Base-by-base conservation (phyloP, 2,113 vertebrate species). In the Caranx melampygus region DNA sequence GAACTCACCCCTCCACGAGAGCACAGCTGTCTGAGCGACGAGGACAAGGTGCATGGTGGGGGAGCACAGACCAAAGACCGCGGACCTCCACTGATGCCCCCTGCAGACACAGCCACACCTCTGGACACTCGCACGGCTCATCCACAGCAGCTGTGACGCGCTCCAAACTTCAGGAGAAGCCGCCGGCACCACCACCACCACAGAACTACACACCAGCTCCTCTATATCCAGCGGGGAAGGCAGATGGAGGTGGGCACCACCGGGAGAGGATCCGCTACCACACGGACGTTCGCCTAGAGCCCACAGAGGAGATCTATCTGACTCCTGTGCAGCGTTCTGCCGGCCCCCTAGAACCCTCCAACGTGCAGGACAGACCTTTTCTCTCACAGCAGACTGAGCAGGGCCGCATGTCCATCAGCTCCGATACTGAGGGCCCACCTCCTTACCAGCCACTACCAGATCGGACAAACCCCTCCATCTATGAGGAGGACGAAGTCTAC, bases 251-350 rank as follows among this genome's bases (percentile, higher is more conserved):
- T 0, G 91, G 94, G 63, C 88, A 91, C 71, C 95, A 97, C 72
- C 94, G 96, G 66, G 97, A 99, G 81, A 96, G 96, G 78, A 96
- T 96, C 89, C 96, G 94, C 84, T 97, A 98, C 91, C 97, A 97
- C 92, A 95, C 96, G 0, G 96, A 98, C 0, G 96, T 97, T 83
- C 95, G 95, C 57, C 89, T 97, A 13, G 98, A 99, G 77, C 96
- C 97, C 67, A 99, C 98, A 0, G 98, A 99, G 94, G 98, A 99
- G 92, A 99, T 99, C 86, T 99, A 98, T 87, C 91, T 99, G 85
- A 99, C 98, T 0, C 98, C 98, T 0, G 96, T 99, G 72, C 98
- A 97, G 92, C 95, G 97, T 74, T 96, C 96, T 3, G 94, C 95
- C 0, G 96, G 97, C 78, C 87, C 94, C 0, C 84, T 95, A 63